Evolutionary conservation across 2,113 vertebrate species (phyloP).

Genomic region (Spea bombifrons): DNA sequence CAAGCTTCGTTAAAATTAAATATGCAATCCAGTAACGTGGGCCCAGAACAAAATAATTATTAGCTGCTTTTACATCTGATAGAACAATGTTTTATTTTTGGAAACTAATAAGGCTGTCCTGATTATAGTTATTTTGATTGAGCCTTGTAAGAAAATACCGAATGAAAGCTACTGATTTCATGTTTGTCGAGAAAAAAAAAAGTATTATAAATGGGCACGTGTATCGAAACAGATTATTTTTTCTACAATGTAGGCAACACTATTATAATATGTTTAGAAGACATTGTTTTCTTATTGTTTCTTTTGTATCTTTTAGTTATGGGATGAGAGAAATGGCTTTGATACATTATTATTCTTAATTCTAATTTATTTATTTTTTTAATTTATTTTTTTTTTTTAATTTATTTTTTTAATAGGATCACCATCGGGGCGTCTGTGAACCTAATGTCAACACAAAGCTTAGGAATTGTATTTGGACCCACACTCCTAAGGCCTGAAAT

Average conservation of each 20-base stretch:
- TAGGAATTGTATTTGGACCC: conserved; percentile 93
- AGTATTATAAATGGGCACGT: conserved; percentile 1
- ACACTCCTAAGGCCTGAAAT: conserved; percentile 88
- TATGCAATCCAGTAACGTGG: conserved; percentile 29
- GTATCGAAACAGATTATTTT: conserved; percentile 2
- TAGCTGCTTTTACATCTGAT: conserved; percentile 44
- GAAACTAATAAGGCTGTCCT: conserved; percentile 59
- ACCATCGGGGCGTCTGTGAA: conserved; percentile 79
- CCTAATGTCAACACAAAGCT: conserved; percentile 90
- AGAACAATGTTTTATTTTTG: conserved; percentile 63
- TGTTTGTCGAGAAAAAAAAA: conserved; percentile 14
- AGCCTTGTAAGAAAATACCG: conserved; percentile 17
- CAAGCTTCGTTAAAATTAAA: conserved; percentile 35
- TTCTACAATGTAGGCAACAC: neutral
- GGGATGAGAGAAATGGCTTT: too few species aligned
- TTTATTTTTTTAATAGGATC: conserved; percentile 71
- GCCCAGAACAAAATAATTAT: conserved; percentile 37
- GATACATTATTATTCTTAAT: too few species aligned
- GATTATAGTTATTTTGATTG: conserved; percentile 63
- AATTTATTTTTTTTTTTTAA: neutral
- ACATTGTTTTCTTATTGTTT: too few species aligned
- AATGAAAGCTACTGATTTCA: conserved; percentile 27
- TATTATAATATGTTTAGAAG: too few species aligned
- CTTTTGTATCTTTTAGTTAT: too few species aligned
- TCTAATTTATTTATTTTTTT: too few species aligned